phyloP scores from a whole-genome alignment of 2,888 invertebrate genomes.

The Aporophyla lueneburgensis region DNA sequence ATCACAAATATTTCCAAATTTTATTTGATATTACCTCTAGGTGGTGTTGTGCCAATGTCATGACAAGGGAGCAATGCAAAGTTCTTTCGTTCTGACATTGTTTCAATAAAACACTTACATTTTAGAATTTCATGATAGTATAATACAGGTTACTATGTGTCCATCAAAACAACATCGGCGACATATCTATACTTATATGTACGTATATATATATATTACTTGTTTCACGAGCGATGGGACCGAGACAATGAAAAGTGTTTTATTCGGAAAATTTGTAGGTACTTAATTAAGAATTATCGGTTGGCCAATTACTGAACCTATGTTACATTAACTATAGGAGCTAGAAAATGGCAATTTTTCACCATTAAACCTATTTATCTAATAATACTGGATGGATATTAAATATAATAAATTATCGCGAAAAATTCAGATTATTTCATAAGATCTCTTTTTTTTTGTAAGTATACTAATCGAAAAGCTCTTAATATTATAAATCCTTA shows the following conservation, averaged over 20 bases:
- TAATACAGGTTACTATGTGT: constrained; percentile 30
- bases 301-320: constrained; percentile 83
- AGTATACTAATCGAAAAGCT: constrained; percentile 89
- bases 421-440: constrained; percentile 88
- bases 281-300: constrained; percentile 72
- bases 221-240: constrained; percentile 74
- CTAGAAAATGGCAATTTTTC: constrained; percentile 80
- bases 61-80: constrained; percentile 61
- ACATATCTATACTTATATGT: constrained; percentile 21
- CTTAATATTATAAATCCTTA: constrained; percentile 87
- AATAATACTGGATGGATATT: constrained; percentile 90
- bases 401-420: constrained; percentile 88
- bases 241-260: constrained; percentile 53
- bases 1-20: constrained; percentile 57
- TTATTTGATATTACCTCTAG: constrained; percentile 53
- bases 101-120: constrained; percentile 52
- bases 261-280: constrained; percentile 64
- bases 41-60: constrained; percentile 46
- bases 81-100: constrained; percentile 42
- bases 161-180: constrained; percentile 46
- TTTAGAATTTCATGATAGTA: constrained; percentile 46
- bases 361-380: constrained; percentile 87
- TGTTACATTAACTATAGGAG: constrained; percentile 84
- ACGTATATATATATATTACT: constrained; percentile 29
- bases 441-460: constrained; percentile 88